Percentiles rank a stretch among this genome's conserved stretches.
These are phyloP conservation scores for Margarornis squamiger DNA, from an alignment of 2,797 vertebrate species.

Conservation along the genomic window DNA sequence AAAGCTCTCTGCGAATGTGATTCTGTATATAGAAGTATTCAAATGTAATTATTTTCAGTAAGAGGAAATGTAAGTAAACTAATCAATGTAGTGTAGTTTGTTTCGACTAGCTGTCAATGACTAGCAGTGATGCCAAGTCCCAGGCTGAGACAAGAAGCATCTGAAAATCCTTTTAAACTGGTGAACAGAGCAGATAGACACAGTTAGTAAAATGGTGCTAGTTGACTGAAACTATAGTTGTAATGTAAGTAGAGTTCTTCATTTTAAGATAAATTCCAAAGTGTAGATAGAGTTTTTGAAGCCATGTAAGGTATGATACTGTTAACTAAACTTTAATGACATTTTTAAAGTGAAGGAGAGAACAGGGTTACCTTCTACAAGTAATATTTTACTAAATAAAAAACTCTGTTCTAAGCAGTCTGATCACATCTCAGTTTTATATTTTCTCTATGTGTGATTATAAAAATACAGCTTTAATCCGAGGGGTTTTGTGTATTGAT, in stretches of 20 bases:
- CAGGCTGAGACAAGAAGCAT: neutral
- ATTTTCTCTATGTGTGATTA: neutral
- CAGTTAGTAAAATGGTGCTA: neutral
- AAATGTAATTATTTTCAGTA: constrained; percentile 15
- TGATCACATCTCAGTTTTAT: neutral
- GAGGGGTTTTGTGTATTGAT: neutral
- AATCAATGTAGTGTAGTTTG: neutral
- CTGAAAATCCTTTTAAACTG: neutral
- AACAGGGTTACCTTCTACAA: neutral
- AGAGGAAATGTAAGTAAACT: neutral
- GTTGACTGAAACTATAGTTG: neutral
- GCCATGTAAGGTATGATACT: neutral
- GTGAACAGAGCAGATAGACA: neutral
- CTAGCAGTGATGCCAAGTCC: neutral
- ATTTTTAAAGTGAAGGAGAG: neutral
- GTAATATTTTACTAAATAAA: neutral
- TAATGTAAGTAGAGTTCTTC: neutral
- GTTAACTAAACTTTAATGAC: neutral
- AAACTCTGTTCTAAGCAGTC: neutral
- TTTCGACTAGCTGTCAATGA: neutral
- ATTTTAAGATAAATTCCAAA: neutral
- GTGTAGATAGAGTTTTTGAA: neutral
- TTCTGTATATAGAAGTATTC: neutral
- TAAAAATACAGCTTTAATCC: neutral
- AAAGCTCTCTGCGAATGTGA: neutral